Percentiles rank a stretch among this genome's conserved stretches.
Conservation (phyloP, 2,797 vertebrate species). For the Mustela erminea region DNA sequence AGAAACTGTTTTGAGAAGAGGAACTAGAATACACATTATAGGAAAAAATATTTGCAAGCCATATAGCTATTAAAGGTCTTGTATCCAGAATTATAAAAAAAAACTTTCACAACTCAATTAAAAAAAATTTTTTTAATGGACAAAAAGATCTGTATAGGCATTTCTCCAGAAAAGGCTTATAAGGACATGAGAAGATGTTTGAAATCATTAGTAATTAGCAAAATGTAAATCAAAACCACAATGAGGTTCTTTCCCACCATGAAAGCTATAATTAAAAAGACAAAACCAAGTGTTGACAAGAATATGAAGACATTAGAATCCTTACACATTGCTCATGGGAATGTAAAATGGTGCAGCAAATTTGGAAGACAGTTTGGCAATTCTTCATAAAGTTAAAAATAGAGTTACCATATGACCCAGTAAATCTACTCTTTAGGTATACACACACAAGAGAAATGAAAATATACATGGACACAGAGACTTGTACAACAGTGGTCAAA, state of each 20-base stretch:
- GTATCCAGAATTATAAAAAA: background rate
- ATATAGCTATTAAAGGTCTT: background rate
- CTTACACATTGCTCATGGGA: background rate
- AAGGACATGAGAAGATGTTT: background rate
- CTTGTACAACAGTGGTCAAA: background rate
- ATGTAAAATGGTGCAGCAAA: background rate
- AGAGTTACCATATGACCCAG: background rate
- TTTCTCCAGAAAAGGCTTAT: background rate
- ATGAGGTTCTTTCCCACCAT: background rate
- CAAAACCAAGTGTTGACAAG: background rate
- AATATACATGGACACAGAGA: background rate
- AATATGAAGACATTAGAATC: background rate
- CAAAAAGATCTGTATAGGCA: background rate
- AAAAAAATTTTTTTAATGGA: background rate
- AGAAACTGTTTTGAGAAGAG: background rate
- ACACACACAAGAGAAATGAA: background rate
- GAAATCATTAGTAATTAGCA: background rate
- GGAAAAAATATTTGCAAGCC: background rate
- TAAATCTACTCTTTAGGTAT: background rate
- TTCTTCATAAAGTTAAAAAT: background rate
- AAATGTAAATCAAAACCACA: conserved; percentile 12
- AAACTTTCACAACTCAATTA: background rate
- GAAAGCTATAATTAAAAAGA: background rate
- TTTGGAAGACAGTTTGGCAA: background rate
- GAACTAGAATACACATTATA: background rate